A percentile compares a stretch with the other conserved stretches of the same genome.
Conservation (phyloP, 2,797 vertebrate genomes). For the Pangasius krempfi region DNA sequence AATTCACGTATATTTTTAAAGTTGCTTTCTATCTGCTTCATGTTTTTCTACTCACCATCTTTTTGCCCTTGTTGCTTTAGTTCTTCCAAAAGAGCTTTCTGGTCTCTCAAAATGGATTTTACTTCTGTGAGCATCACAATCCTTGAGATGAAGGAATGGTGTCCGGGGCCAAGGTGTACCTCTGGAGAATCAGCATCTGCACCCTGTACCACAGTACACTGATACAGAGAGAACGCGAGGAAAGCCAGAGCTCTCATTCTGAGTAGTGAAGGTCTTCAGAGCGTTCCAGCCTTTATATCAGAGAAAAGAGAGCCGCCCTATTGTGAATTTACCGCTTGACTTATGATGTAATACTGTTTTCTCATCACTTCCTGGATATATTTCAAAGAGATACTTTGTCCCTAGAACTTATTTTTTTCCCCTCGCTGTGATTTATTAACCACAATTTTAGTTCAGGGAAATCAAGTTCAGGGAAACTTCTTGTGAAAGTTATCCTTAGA, state of each 20-base stretch:
- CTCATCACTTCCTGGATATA: background rate
- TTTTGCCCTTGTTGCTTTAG: constrained; percentile 10
- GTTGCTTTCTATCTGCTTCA: background rate
- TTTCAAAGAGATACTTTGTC: background rate
- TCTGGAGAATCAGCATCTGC: background rate
- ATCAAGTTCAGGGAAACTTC: background rate
- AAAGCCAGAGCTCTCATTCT: constrained; percentile 26
- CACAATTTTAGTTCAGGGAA: background rate
- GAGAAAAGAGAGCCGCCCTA: background rate
- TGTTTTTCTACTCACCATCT: background rate
- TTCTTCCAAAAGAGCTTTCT: constrained; percentile 13
- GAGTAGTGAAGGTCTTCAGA: background rate
- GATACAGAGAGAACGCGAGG: background rate
- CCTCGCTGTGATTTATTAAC: background rate
- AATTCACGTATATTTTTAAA: background rate
- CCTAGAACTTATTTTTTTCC: background rate
- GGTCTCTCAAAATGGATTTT: constrained; percentile 1
- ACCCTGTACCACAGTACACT: background rate
- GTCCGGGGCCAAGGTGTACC: background rate
- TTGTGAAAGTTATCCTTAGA: background rate
- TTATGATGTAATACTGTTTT: background rate
- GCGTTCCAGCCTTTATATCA: background rate
- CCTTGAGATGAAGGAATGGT: background rate
- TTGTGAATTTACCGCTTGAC: background rate
- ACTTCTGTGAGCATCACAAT: constrained; percentile 4